Percentiles rank a stretch among this genome's conserved stretches.
These are phyloP conservation scores for Agriopis leucophaearia DNA, from an alignment of 2,888 invertebrate genomes.

Conservation along the genomic window DNA sequence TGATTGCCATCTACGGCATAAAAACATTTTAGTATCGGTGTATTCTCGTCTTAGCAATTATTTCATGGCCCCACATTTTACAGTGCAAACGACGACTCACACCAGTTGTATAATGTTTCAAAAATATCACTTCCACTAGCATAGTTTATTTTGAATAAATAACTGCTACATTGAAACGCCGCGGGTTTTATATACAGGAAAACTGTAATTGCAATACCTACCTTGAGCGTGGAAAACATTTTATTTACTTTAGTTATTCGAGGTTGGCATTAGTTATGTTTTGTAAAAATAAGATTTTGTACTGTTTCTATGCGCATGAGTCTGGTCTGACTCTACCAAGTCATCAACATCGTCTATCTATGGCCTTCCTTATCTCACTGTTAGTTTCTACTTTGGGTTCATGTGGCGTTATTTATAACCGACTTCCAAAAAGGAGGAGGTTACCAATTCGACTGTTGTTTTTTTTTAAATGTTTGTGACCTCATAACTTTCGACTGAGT, in stretches of 20 bases:
- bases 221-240: neutral
- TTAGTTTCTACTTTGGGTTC: no score
- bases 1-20: no score
- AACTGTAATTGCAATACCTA: constrained; percentile 7
- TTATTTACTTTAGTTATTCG: constrained; percentile 8
- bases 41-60: constrained; percentile 15
- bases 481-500: no score
- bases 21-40: no score
- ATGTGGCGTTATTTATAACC: no score
- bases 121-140: constrained; percentile 54
- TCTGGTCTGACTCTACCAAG: neutral
- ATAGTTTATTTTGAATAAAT: constrained; percentile 53
- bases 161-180: constrained; percentile 30
- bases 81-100: constrained; percentile 44
- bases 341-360: no score
- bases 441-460: no score
- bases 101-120: constrained; percentile 48
- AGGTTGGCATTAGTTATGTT: constrained; percentile 3
- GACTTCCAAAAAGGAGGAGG: no score
- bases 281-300: constrained; percentile 1
- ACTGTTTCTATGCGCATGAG: neutral
- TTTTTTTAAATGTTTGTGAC: no score
- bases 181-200: constrained; percentile 8
- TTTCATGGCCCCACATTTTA: constrained; percentile 48
- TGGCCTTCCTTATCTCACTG: no score